phyloP scores from a whole-genome alignment of 2,113 vertebrate genomes.

The Trematomus loennbergii region DNA sequence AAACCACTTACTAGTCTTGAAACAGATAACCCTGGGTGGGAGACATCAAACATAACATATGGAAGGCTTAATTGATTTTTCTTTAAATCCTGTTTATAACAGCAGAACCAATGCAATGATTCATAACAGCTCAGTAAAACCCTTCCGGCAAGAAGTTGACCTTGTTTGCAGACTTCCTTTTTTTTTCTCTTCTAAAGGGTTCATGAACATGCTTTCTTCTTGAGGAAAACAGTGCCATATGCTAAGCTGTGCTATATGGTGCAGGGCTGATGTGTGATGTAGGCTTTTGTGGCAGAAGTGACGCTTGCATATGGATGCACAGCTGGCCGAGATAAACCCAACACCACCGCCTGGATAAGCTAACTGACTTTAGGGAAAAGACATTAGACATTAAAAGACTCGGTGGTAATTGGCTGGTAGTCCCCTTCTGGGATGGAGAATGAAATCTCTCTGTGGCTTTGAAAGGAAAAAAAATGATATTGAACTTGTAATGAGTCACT shows the following conservation, averaged over 20 bases:
- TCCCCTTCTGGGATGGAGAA: slow-evolving; percentile 24
- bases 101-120: slow-evolving; percentile 68
- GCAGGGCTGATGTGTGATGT: slow-evolving; percentile 11
- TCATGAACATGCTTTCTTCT: slow-evolving; percentile 51
- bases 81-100: slow-evolving; percentile 65
- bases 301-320: slow-evolving; percentile 42
- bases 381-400: slow-evolving; percentile 16
- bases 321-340: slow-evolving; percentile 44
- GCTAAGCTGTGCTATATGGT: slow-evolving; percentile 12
- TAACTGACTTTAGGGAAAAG: slow-evolving; percentile 26
- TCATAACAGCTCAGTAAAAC: slow-evolving; percentile 62
- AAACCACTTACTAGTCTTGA: slow-evolving; percentile 62
- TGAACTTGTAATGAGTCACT: slow-evolving; percentile 38
- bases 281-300: slow-evolving; percentile 35
- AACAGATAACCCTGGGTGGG: slow-evolving; percentile 67
- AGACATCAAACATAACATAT: slow-evolving; percentile 70
- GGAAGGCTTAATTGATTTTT: slow-evolving; percentile 69
- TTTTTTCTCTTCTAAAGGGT: slow-evolving; percentile 47
- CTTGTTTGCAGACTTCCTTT: slow-evolving; percentile 69
- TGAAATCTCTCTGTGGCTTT: slow-evolving; percentile 6
- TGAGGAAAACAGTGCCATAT: slow-evolving; percentile 51
- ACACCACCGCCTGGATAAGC: slow-evolving; percentile 6
- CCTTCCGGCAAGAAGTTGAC: slow-evolving; percentile 67
- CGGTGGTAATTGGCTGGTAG: slow-evolving; percentile 1
- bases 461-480: slow-evolving; percentile 3